Base-by-base conservation (phyloP, 2,888 invertebrate species). In the Tolmerus cingulatus region DNA sequence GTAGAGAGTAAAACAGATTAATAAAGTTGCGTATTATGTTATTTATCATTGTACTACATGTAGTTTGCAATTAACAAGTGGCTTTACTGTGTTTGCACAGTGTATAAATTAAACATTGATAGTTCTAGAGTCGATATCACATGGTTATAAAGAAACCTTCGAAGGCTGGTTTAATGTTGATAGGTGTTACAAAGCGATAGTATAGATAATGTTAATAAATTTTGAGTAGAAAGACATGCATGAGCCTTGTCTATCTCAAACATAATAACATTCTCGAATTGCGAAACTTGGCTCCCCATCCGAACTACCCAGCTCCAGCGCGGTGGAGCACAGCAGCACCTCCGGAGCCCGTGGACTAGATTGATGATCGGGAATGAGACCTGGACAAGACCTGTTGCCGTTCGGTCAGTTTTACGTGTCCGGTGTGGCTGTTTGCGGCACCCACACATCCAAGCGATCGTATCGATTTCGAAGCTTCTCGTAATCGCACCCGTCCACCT, bases 331-430 rank as follows among this genome's bases (percentile, higher is more conserved):
- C 57, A 57, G 37, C 82, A 82, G 57, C 34, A 82, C 55, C 82
- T n/a, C 40, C 37, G n/a, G 57, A 84, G 85, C 43, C 74, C 46
- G 27, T 74, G 74, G 74, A 74, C 43, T 74, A 85, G 85, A 84
- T 84, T 84, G 84, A 74, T 84, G 84, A 84, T 84, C 84, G 74
- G 85, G 74, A 85, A 85, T 74, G 74, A 85, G 43, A 46, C 85
- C 46, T 46, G 85, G 74, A 74, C 66, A 84, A 84, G 82, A 84
- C 82, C 82, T 84, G 82, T 84, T 85, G 85, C 74, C 46, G 74
- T 43, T 74, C 12, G 85, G 74, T 85, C 85, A 85, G 85, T 82
- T n/a, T 82, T 40, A 79, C 30, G 51, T 82, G 51, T 27, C 34
- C 8, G n/a, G 55, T 37, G 16, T 9, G n/a, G 5, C 1, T 8